Evolutionary conservation across 2,113 vertebrate species (phyloP), one percentile per base, ranked within the genome.

Genomic region (Psittacula cyanocephala): DNA sequence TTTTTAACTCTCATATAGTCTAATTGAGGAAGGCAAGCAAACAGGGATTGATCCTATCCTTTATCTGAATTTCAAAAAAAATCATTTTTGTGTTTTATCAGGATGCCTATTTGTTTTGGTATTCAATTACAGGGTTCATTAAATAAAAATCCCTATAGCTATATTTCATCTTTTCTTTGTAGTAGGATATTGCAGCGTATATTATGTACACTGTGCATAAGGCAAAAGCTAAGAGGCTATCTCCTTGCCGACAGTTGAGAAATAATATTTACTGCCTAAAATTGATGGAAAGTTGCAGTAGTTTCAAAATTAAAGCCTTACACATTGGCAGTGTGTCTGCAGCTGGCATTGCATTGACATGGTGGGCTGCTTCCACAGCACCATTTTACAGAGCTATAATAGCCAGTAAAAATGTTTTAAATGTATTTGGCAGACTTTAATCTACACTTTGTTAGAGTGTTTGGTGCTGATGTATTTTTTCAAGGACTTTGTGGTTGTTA

Each of bases 401-500:
- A 94, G 72, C 65, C 15, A 12, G 62, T n/a, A 89, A 93, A 81
- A 96, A 55, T 37, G 88, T 53, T 67, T 86, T 94, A 94, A 84
- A 92, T 97, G 91, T 95, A 64, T 86, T 89, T 91, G 94, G 41
- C 77, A 67, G 88, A 81, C 90, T 95, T 87, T 95, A 96, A 93
- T 97, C 82, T 90, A 60, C 44, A 68, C 68, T 88, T 96, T 95
- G 84, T 87, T 39, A 67, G 81, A 31, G 82, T 28, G 81, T 53
- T 95, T 92, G 96, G 88, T 46, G 75, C 35, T 95, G 96, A 97
- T 95, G 71, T 89, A 70, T 89, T 95, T 97, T 65, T 94, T 91
- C 85, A 87, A 96, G 95, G 68, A 57, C 94, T 96, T 90, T 44
- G 53, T 83, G 91, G 90, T 96, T 96, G 88, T 93, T 93, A 37